Conservation (phyloP, 2,888 invertebrate genomes). For the Asteroscopus sphinx region DNA sequence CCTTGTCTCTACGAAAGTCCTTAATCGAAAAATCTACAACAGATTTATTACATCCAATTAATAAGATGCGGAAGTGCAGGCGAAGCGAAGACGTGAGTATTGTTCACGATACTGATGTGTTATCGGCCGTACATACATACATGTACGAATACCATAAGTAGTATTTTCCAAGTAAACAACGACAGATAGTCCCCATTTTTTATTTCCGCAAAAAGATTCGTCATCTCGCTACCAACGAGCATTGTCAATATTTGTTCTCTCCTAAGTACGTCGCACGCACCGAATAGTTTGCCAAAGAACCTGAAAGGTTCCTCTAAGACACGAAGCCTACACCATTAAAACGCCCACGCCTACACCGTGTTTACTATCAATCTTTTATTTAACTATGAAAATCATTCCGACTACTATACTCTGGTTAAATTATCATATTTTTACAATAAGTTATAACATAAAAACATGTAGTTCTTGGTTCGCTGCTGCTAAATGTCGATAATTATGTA, state of each 20-base stretch:
- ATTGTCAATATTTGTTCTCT: slow-evolving; percentile 73
- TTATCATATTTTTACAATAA: slow-evolving; percentile 50
- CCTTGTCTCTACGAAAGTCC: slow-evolving; percentile 15
- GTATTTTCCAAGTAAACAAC: slow-evolving; percentile 17
- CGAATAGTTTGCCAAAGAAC: slow-evolving; percentile 56
- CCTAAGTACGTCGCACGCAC: slow-evolving; percentile 46
- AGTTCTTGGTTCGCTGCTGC: slow-evolving; percentile 20
- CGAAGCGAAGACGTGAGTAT: slow-evolving; percentile 41
- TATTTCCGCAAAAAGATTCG: slow-evolving; percentile 58
- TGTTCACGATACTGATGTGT: slow-evolving; percentile 42
- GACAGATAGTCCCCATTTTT: slow-evolving; percentile 18
- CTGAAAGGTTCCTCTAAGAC: slow-evolving; percentile 68
- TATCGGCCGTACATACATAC: slow-evolving; percentile 20
- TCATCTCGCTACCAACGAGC: slow-evolving; percentile 59
- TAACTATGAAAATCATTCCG: slow-evolving; percentile 45
- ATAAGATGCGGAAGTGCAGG: slow-evolving; percentile 42
- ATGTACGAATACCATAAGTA: slow-evolving; percentile 20
- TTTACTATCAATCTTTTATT: slow-evolving; percentile 60
- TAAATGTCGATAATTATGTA: slow-evolving; percentile 32
- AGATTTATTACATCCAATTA: slow-evolving; percentile 48
- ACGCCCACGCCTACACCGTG: slow-evolving; percentile 52
- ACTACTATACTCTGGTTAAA: slow-evolving; percentile 34
- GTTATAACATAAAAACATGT: slow-evolving; percentile 25
- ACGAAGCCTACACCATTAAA: slow-evolving; percentile 55
- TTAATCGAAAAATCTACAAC: slow-evolving; percentile 37